A percentile compares a stretch with the other conserved stretches of the same genome.
Conservation (phyloP, 2,888 invertebrate genomes). For the Baccha elongata region DNA sequence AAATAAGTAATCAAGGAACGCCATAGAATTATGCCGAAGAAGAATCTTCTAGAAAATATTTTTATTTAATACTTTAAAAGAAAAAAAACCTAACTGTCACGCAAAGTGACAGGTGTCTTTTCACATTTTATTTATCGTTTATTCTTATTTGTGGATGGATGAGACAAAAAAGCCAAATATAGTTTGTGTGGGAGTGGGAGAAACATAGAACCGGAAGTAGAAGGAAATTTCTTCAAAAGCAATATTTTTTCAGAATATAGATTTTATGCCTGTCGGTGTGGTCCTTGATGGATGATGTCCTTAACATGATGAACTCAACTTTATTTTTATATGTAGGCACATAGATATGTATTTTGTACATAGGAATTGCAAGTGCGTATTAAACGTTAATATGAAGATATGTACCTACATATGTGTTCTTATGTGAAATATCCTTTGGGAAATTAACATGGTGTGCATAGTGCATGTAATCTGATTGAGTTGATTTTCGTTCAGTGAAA, state of each 20-base stretch:
- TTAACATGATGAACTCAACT: constrained; percentile 39
- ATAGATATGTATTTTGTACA: not conserved
- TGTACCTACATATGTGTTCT: no score
- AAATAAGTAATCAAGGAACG: constrained; percentile 19
- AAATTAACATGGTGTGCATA: constrained; percentile 30
- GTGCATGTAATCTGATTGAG: constrained; percentile 26
- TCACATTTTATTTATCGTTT: constrained; percentile 41
- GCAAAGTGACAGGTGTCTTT: constrained; percentile 57
- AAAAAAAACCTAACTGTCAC: constrained; percentile 63
- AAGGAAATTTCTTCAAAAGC: constrained; percentile 12
- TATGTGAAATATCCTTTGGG: constrained; percentile 7
- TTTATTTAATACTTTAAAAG: constrained; percentile 67
- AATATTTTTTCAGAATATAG: constrained; percentile 41
- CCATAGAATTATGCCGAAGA: not conserved
- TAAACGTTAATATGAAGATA: not conserved
- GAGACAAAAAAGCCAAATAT: constrained; percentile 1
- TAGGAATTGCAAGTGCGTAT: no score
- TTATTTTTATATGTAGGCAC: not conserved
- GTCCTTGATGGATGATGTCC: constrained; percentile 52
- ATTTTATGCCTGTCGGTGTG: constrained; percentile 58
- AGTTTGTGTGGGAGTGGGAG: no score
- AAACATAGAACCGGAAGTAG: not conserved
- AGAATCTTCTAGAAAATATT: constrained; percentile 4
- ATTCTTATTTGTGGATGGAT: constrained; percentile 33
- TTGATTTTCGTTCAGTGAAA: constrained; percentile 17